phyloP scores from a whole-genome alignment of 2,888 invertebrate genomes.

The Agriotes lineatus region DNA sequence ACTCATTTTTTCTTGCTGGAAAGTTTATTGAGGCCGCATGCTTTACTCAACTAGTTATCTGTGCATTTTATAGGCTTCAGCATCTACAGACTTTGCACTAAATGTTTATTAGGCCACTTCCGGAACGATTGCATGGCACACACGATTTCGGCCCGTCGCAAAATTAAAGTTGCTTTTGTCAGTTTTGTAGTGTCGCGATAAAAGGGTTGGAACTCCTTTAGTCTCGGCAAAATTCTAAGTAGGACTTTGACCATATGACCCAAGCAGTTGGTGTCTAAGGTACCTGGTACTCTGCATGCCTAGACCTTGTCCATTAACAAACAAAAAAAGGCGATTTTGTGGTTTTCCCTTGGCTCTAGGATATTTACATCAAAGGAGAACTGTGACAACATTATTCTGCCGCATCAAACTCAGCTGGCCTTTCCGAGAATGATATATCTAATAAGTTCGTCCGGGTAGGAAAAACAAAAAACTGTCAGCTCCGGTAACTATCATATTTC shows the following conservation, averaged over 20 bases:
- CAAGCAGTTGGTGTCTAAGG: too few species aligned
- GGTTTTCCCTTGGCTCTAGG: not conserved
- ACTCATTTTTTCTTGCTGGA: conserved; percentile 18
- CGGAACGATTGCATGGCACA: too few species aligned
- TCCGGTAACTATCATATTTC: conserved; percentile 4
- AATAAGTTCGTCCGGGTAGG: not conserved
- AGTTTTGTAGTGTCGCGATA: too few species aligned
- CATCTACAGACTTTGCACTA: not conserved
- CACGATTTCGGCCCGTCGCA: too few species aligned
- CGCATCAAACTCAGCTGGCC: not conserved
- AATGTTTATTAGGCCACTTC: not conserved
- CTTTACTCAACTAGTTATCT: conserved; percentile 17
- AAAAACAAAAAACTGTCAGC: conserved; percentile 2
- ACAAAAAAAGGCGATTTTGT: not conserved
- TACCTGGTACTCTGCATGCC: too few species aligned
- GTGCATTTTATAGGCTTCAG: not conserved
- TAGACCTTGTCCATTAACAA: too few species aligned
- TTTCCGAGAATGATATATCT: not conserved
- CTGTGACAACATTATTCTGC: not conserved
- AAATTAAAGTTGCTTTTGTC: too few species aligned
- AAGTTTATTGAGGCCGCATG: conserved; percentile 16
- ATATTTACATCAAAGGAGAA: not conserved
- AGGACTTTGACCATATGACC: too few species aligned
- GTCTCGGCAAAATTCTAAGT: too few species aligned
- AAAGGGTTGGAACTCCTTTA: too few species aligned